Evolutionary conservation across 1,140 invertebrate species (phyloP), one percentile per base, ranked within the genome.

Genomic region (Harpegnathos saltator): DNA sequence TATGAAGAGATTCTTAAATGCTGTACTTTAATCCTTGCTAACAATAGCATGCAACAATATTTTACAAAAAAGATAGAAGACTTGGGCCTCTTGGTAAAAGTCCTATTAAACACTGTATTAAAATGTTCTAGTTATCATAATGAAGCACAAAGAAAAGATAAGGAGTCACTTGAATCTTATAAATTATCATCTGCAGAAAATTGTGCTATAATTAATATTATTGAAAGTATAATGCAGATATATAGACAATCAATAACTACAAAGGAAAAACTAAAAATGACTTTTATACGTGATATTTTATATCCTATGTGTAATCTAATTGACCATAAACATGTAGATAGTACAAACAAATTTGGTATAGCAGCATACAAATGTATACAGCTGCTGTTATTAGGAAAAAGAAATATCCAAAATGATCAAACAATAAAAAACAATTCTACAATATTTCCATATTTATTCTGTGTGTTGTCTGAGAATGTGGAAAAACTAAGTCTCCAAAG

Each of bases 341-440:
- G 38, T 61, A 86, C 77, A 9, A 90, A 91, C 9, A 82, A 62
- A 85, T 15, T 91, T 33, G 66, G 66, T 61, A 56, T 81, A 48
- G 89, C 85, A 58, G 77, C 75, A 12, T 61, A 91, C 52, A 92
- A 91, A 74, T 93, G 90, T 44, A 82, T 92, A 14, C 89, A 91
- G 63, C 87, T 82, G 19, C 33, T 92, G 58, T 65, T 93, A 24
- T 81, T 92, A 56, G 48, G 33, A 24, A 89, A 84, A 59, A 84
- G 56, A 33, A 83, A n/a, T 24, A 52, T n/a, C 29, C 59, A 68
- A 19, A 69, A 48, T 61, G 85, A 75, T 61, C 56, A 82, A 54
- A 82, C 14, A 61, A 15, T 26, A 50, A 84, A 65, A 29, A 29
- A 83, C 50, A 29, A 11, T 48, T 69, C 75, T 62, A 44, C 62